Evolutionary conservation across 1,140 invertebrate genomes (phyloP).

Genomic region (Matsumurasca onukii): DNA sequence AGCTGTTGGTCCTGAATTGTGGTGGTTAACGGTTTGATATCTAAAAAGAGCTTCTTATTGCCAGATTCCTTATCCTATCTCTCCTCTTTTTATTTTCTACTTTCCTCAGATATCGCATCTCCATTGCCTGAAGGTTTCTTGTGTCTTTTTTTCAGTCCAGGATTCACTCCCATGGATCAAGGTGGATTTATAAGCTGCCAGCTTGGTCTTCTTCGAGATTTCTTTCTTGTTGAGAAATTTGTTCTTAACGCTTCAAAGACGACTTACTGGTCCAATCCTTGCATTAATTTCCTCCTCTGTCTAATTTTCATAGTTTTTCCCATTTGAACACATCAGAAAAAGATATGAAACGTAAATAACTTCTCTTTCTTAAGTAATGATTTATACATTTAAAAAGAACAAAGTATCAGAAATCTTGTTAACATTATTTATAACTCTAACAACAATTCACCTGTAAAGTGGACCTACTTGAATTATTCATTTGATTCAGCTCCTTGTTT

Average conservation of each 20-base stretch:
- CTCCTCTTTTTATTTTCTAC: neutral
- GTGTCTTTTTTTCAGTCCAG: constrained; percentile 1
- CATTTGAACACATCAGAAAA: no score
- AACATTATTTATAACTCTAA: no score
- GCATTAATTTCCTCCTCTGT: neutral
- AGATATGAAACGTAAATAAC: no score
- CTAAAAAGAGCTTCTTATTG: no score
- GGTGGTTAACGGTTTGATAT: neutral
- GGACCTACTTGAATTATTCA: no score
- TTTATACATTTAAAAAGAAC: no score
- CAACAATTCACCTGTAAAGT: no score
- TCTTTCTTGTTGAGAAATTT: neutral
- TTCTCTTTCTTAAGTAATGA: no score
- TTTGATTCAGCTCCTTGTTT: no score
- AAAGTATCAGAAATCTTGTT: no score
- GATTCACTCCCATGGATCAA: constrained; percentile 1
- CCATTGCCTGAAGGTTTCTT: neutral
- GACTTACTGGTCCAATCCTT: neutral
- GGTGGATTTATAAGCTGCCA: neutral
- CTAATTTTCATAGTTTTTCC: no score
- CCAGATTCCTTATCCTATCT: no score
- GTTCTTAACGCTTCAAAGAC: neutral
- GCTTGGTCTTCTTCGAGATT: constrained; percentile 5
- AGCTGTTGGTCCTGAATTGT: neutral
- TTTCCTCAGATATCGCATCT: neutral